Base-by-base conservation (phyloP, 2,113 vertebrate species). In the Ctenomys sociabilis region DNA sequence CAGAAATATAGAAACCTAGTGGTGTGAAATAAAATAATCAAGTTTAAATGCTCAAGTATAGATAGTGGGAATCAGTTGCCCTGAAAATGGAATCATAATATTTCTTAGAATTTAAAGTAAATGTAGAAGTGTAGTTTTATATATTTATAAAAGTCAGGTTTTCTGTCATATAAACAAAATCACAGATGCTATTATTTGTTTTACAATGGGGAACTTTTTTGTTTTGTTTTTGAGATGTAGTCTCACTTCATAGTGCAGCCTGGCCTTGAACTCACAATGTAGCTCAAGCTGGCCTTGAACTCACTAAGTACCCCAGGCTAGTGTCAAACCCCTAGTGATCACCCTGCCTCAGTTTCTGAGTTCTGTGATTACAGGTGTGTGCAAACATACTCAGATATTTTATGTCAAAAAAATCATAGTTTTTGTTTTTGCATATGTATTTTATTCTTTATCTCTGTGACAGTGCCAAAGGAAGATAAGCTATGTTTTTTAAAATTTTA, bases 21-120 rank as follows among this genome's bases (percentile, higher is more conserved):
- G n/a, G n/a, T n/a, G n/a, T n/a, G n/a, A n/a, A n/a, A n/a, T n/a
- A n/a, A n/a, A n/a, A n/a, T n/a, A n/a, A n/a, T n/a, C n/a, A n/a
- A n/a, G n/a, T n/a, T n/a, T n/a, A n/a, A n/a, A 94, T 83, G 2
- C 19, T 12, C 19, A 16, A 35, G 2, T 93, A 84, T 70, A 9
- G 80, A 4, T 2, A 66, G 0, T 32, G 90, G 14, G 64, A 59
- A 0, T 88, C 85, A 93, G 68, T 94, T 92, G 9, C 4, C 7
- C 70, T 90, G 88, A 7, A 77, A 91, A 26, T n/a, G 0, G 2
- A 49, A 85, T 16, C 17, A 52, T 35, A 24, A 73, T 59, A 73
- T 82, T 92, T 92, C 24, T 63, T 92, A 57, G 7, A 73, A 45
- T 77, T 85, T 52, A 77, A 72, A 93, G 85, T 86, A 61, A 81